Evolutionary conservation across 2,113 vertebrate species (phyloP).

Genomic region (Eudyptes chrysolophus): DNA sequence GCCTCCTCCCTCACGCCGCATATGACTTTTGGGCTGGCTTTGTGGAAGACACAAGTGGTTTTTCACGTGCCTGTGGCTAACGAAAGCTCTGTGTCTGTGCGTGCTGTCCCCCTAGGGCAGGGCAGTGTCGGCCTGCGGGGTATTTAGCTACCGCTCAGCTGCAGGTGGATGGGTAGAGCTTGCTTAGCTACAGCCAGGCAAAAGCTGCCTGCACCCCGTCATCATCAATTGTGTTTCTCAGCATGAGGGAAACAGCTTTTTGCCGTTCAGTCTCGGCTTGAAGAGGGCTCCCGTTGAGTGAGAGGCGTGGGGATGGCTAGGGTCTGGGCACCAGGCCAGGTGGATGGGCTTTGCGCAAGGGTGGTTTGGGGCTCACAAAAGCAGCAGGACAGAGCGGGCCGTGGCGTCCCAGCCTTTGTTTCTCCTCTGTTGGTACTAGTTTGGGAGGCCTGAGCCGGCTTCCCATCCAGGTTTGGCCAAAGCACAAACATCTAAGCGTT

Average conservation of each 20-base stretch:
- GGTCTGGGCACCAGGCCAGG: too few relatives aligned
- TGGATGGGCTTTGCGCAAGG: not conserved
- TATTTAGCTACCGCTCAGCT: accelerated
- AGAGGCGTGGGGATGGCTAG: not conserved
- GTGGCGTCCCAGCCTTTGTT: not conserved
- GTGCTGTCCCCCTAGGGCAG: accelerated
- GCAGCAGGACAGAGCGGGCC: not conserved
- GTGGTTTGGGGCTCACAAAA: not conserved
- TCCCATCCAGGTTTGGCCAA: not conserved
- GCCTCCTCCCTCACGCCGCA: accelerated
- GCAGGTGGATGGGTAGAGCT: not conserved
- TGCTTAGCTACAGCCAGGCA: too few relatives aligned
- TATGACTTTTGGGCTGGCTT: accelerated
- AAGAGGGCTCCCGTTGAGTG: not conserved
- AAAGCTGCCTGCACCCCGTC: not conserved
- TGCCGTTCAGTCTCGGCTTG: not conserved
- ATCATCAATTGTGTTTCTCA: accelerated
- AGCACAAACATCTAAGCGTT: not conserved
- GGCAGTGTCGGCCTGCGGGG: accelerated
- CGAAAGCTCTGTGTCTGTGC: accelerated
- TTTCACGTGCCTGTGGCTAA: not conserved
- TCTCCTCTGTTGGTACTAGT: not conserved
- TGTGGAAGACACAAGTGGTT: not conserved
- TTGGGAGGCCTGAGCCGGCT: not conserved
- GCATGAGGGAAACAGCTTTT: not conserved